These are phyloP conservation scores for Lacanobia oleracea DNA, from an alignment of 2,888 invertebrate genomes.

Conservation along the genomic window DNA sequence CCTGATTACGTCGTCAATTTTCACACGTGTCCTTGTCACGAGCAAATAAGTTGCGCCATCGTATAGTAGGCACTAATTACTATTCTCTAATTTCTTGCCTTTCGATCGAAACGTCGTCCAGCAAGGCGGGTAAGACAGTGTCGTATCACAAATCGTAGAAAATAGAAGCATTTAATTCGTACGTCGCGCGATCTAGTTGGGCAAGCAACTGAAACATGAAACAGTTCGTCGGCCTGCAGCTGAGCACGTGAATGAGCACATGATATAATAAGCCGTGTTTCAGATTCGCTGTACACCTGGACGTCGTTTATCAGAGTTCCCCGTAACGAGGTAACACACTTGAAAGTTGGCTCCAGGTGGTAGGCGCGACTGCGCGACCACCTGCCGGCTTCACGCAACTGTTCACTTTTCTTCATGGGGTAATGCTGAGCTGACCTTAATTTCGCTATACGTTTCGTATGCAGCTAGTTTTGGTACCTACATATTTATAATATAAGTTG, in stretches of 20 bases:
- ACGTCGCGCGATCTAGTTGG: slow-evolving; percentile 30
- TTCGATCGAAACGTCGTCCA: slow-evolving; percentile 9
- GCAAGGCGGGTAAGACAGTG: neutral
- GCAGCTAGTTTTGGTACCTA: neutral
- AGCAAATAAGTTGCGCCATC: slow-evolving; percentile 14
- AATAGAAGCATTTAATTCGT: slow-evolving; percentile 19
- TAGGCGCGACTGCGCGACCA: slow-evolving; percentile 37
- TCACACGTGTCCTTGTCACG: slow-evolving; percentile 23
- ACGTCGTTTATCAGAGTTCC: slow-evolving; percentile 62
- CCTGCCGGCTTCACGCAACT: slow-evolving; percentile 60
- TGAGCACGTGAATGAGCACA: slow-evolving; percentile 43
- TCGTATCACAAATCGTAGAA: slow-evolving; percentile 22
- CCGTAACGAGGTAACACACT: slow-evolving; percentile 50
- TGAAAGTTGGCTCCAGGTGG: slow-evolving; percentile 67
- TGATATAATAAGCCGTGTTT: slow-evolving; percentile 31
- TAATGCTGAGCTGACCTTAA: slow-evolving; percentile 42
- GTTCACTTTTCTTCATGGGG: slow-evolving; percentile 49
- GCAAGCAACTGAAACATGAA: slow-evolving; percentile 46
- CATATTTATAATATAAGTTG: neutral
- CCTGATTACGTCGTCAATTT: neutral
- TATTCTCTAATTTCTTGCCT: slow-evolving; percentile 28
- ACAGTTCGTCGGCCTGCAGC: slow-evolving; percentile 24
- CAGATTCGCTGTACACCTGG: slow-evolving; percentile 65
- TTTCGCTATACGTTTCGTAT: slow-evolving; percentile 8
- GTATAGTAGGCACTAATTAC: slow-evolving; percentile 5